These are phyloP conservation scores for Pseudochaenichthys georgianus DNA, from an alignment of 2,797 vertebrate species.

Conservation along the genomic window DNA sequence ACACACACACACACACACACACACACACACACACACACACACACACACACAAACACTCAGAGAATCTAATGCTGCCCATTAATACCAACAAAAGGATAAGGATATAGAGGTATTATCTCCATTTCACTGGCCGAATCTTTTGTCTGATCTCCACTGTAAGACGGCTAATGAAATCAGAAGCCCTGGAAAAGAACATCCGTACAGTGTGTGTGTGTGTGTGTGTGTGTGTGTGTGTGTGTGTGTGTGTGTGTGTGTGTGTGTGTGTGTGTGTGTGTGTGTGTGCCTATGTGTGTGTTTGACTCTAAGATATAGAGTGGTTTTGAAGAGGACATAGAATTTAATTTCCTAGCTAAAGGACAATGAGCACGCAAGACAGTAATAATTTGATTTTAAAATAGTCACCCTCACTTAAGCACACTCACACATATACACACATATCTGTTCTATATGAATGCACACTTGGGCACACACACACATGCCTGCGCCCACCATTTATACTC, in stretches of 20 bases:
- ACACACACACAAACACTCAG: neutral
- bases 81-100: constrained; percentile 39
- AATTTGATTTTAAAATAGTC: constrained; percentile 41
- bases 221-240: neutral
- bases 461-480: constrained; percentile 24
- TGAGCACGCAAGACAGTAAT: constrained; percentile 28
- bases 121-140: constrained; percentile 27
- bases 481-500: constrained; percentile 50
- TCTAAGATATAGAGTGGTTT: neutral
- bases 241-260: neutral
- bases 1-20: constrained; percentile 1
- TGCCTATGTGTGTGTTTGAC: neutral
- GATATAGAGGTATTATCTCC: constrained; percentile 26
- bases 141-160: constrained; percentile 31
- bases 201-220: neutral
- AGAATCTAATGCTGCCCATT: neutral
- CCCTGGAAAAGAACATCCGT: neutral
- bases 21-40: neutral
- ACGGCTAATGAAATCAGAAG: constrained; percentile 45
- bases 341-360: constrained; percentile 46
- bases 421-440: neutral
- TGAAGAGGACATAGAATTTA: constrained; percentile 3
- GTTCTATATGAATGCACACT: neutral
- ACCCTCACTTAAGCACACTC: constrained; percentile 15
- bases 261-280: neutral